Evolutionary conservation across 2,888 invertebrate species (phyloP), one percentile per base, ranked within the genome.

Genomic region (Chymomyza fuscimana): DNA sequence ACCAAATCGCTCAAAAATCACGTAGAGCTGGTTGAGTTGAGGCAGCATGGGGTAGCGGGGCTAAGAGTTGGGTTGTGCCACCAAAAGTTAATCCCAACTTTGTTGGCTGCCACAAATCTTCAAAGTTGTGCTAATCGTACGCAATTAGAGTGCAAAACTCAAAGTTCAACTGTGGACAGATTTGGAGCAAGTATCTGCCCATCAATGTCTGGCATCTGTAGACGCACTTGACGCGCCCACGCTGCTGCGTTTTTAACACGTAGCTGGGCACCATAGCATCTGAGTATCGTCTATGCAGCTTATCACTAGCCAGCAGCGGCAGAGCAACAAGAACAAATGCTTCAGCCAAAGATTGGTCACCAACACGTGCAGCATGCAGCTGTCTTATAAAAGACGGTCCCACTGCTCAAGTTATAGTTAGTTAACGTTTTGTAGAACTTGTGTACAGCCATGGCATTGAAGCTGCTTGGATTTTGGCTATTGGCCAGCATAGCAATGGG

Each of bases 301-400:
- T 46, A 46, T 46, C 40, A 32, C n/a, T n/a, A 40, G 40, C 40
- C n/a, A n/a, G 10, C 40, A 40, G 40, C 10, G 40, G 54, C 54
- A n/a, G n/a, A n/a, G n/a, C n/a, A n/a, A n/a, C n/a, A n/a, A n/a
- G n/a, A n/a, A n/a, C 19, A 19, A 19, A 19, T 15, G 40, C 7
- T 40, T n/a, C 29, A 15, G 36, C 2, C 32, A 16, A 19, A 54
- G 54, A 54, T 54, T 46, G 40, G 12, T 46, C 40, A 46, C 0
- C 40, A 5, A 54, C 67, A 68, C 72, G 66, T 65, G 67, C 67
- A 12, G 40, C 40, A 4, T 71, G 59, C 50, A 7, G 66, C 51
- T 32, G 54, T 7, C 25, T 54, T 82, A 83, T 83, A 83, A 81
- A 83, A 85, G 86, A 25, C 54, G 16, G 16, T 59, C 63, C 6